Evolutionary conservation across 2,888 invertebrate genomes (phyloP), one percentile per base, ranked within the genome.

Genomic region (Acanthococcus lagerstroemiae): DNA sequence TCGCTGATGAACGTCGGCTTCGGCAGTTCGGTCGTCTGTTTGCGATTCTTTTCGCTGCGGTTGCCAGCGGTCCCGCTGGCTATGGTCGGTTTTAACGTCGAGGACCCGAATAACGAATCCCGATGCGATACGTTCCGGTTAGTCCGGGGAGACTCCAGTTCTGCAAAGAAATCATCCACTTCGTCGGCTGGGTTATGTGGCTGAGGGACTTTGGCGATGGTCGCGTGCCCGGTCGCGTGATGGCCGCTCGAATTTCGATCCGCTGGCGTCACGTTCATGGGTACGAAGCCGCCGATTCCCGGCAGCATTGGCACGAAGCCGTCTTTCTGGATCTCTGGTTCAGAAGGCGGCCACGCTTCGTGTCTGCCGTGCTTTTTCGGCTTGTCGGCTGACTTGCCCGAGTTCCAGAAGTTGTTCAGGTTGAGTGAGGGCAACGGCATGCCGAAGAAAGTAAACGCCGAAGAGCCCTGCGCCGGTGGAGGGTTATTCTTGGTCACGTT

Each of bases 381-480:
- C n/a, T 70, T 25, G 17, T 65, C 54, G n/a, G 44, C 5, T 3
- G 63, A 55, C 65, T 69, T 21, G 30, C 50, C 65, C 30, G 68
- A 65, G 24, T 68, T 68, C 70, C 69, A 70, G 50, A 70, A 68
- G 37, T 70, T 69, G 17, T 69, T 68, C 9, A 69, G 61, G 70
- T 84, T 85, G 55, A 90, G 75, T 45, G 83, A 80, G 1, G 90
- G 87, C 67, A 91, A 74, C 0, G 91, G 90, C 73, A 90, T 84
- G 0, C 91, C 91, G 72, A 91, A 91, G 73, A 91, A 89, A 15
- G 90, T 89, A 70, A 90, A 89, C 1, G 85, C 61, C 84, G 82
- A 0, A 82, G 79, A 30, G 78, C 79, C 37, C 54, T 63, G 63
- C n/a, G 26, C 26, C 3, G 58, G 63, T 24, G 50, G 30, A 25